Evolutionary conservation across 2,888 invertebrate genomes (phyloP).

Genomic region (Xestobium rufovillosum): DNA sequence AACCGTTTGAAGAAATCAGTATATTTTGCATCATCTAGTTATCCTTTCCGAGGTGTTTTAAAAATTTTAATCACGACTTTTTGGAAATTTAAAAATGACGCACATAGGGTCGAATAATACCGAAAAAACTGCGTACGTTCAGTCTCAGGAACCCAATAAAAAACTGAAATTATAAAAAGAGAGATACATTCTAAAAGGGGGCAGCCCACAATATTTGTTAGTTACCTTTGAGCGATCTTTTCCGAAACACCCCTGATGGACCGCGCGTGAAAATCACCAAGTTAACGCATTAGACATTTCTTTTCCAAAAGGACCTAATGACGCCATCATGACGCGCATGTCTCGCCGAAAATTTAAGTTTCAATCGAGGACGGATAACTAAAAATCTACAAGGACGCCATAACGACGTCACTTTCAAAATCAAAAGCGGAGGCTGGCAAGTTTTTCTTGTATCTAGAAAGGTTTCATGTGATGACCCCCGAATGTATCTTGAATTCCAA

Average conservation of each 20-base stretch:
- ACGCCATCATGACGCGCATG: conserved; percentile 19
- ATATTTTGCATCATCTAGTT: too few species aligned
- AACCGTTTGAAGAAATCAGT: too few species aligned
- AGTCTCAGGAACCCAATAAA: conserved; percentile 31
- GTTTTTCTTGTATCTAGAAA: conserved; percentile 29
- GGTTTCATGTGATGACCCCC: neutral
- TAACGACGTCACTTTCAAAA: conserved; percentile 32
- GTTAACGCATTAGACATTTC: conserved; percentile 41
- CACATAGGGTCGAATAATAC: neutral
- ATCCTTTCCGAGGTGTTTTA: too few species aligned
- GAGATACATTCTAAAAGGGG: conserved; percentile 44
- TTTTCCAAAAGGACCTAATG: conserved; percentile 15
- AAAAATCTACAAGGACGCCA: conserved; percentile 24
- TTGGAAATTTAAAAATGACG: too few species aligned
- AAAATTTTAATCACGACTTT: too few species aligned
- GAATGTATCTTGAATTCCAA: too few species aligned
- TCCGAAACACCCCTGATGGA: conserved; percentile 83
- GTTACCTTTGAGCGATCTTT: conserved; percentile 95
- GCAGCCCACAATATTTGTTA: conserved; percentile 49
- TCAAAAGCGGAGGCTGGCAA: conserved; percentile 43
- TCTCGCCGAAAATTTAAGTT: conserved; percentile 22
- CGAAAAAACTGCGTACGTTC: conserved; percentile 35
- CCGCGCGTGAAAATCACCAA: conserved; percentile 51
- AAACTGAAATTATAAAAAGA: conserved; percentile 34
- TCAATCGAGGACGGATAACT: conserved; percentile 12